These are phyloP conservation scores for Lampropteryx suffumata DNA, from an alignment of 2,888 invertebrate species.

Conservation along the genomic window DNA sequence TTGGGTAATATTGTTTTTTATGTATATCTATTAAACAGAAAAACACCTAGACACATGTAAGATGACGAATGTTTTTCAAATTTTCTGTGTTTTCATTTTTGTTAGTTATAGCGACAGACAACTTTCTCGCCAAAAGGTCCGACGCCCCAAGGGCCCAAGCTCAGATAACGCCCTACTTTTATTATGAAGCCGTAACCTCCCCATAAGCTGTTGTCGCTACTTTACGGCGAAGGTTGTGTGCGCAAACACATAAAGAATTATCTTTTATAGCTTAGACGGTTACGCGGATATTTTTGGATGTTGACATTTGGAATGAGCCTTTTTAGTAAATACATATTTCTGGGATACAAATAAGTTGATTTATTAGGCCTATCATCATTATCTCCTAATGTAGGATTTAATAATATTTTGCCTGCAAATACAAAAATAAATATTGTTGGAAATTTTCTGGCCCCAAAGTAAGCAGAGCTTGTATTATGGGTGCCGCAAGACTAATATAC, in stretches of 20 bases:
- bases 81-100: neutral
- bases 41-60: too few species aligned
- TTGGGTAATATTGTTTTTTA: too few species aligned
- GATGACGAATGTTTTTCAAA: too few species aligned
- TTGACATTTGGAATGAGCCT: neutral
- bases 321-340: neutral
- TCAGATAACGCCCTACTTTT: slow-evolving; percentile 27
- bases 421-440: too few species aligned
- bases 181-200: slow-evolving; percentile 32
- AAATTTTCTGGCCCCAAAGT: too few species aligned
- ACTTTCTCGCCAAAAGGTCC: neutral
- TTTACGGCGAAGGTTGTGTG: slow-evolving; percentile 27
- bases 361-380: too few species aligned
- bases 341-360: too few species aligned
- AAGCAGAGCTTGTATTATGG: too few species aligned
- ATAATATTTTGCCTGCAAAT: too few species aligned
- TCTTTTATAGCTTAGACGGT: slow-evolving; percentile 25
- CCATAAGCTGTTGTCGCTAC: slow-evolving; percentile 29
- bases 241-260: slow-evolving; percentile 33
- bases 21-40: too few species aligned
- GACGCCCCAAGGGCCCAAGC: neutral
- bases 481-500: too few species aligned
- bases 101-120: neutral
- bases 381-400: too few species aligned
- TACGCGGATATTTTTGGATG: slow-evolving; percentile 7